Base-by-base conservation (phyloP, 2,797 vertebrate genomes). In the Sylvia borin region DNA sequence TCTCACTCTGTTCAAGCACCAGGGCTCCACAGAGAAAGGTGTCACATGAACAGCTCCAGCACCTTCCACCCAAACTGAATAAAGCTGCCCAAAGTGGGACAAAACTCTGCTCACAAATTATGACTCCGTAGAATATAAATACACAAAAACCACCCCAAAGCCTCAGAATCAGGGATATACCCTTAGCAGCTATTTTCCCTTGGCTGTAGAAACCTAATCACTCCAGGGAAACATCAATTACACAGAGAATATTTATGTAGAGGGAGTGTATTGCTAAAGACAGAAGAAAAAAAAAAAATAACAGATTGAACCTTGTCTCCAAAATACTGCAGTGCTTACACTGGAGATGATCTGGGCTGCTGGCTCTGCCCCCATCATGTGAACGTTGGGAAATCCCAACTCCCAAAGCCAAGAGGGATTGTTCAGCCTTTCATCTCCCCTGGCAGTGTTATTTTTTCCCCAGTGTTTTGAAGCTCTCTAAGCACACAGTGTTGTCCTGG, bases 341-440 rank as follows among this genome's bases (percentile, higher is more conserved):
- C 1, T 67, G 75, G 90, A 67, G 53, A 71, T 40, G 32, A 29
- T 66, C 42, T 2, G 20, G 12, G 38, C 2, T 77, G 65, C 61
- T 65, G 51, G 61, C 72, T 78, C 79, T 67, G 84, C n/a, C 90
- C 73, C 43, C 82, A 87, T 70, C 87, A 80, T 32, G 80, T 70
- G 51, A 53, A 79, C 58, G 7, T 4, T 90, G 71, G 95, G 64
- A 94, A 93, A 94, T 71, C 80, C 86, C 94, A 91, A 53, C 31
- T 79, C 84, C 12, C 66, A 67, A 15, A 91, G 85, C 48, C 79
- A 68, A 29, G 47, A 90, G 73, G 85, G 73, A 67, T 2, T 55
- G 79, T 47, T 31, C 81, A 93, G 67, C 68, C 86, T 83, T 87
- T 91, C 78, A 71, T 81, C 73, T 78, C 47, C 65, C 85, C 76